These are phyloP conservation scores for Porites rus DNA, from an alignment of 92 coral and sea anemone genomes.

Conservation along the genomic window DNA sequence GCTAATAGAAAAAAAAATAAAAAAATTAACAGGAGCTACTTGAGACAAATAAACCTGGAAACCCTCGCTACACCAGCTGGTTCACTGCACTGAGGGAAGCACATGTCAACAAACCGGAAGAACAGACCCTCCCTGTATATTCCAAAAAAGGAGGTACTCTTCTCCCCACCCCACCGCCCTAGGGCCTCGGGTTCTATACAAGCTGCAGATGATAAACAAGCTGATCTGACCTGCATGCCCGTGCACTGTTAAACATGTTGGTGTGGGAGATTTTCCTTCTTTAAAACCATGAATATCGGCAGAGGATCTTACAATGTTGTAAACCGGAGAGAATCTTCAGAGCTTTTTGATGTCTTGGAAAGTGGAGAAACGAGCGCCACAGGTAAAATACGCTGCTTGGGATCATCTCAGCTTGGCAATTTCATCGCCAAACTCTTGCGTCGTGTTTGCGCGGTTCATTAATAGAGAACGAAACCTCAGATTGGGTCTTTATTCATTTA, in stretches of 20 bases:
- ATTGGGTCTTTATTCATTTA: no score
- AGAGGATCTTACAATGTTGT: constrained; percentile 10
- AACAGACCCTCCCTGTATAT: no score
- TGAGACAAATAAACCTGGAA: no score
- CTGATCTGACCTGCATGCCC: not conserved
- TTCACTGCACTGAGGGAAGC: no score
- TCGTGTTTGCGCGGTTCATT: no score
- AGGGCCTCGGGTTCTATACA: no score
- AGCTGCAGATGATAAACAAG: no score
- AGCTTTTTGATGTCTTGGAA: constrained; percentile 40
- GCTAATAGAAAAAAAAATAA: no score
- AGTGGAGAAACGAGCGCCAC: constrained; percentile 10
- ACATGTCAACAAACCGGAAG: no score
- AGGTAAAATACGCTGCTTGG: not conserved
- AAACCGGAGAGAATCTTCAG: not conserved
- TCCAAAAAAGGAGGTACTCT: no score
- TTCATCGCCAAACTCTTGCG: not conserved
- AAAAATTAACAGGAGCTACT: no score
- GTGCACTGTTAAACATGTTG: not conserved
- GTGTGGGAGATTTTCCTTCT: not conserved
- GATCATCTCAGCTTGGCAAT: not conserved
- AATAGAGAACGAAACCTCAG: not conserved
- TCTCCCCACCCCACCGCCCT: not conserved
- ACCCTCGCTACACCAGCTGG: no score
- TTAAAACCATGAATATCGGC: not conserved